Base-by-base conservation (phyloP, 2,797 vertebrate species). In the Triplophysa yarkandensis region DNA sequence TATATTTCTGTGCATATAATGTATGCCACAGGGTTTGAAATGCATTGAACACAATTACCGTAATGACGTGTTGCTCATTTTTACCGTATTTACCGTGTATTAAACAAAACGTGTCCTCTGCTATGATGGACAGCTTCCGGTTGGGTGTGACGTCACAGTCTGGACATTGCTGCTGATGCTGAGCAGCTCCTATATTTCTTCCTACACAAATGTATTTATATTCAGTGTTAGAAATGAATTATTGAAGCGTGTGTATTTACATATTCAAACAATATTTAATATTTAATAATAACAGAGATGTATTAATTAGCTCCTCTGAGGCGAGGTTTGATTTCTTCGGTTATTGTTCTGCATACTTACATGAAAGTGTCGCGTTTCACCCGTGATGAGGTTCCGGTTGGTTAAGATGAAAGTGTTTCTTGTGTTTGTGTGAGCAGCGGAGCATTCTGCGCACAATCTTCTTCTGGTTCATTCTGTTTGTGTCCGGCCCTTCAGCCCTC, bases 381-480 rank as follows among this genome's bases (percentile, higher is more conserved):
- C 55, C 52, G 60, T 25, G 4, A 57, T 25, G 14, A 27, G 48
- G 39, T 55, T 78, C 39, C 21, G 11, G 9, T 34, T 57, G 7
- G 39, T 34, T 32, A 11, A 16, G 44, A 44, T 57, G 16, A 52
- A 39, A 50, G 43, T 5, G 25, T 46, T 65, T 30, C 27, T 10
- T 23, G 11, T 3, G n/a, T 48, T 23, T 36, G 17, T 1, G 6
- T 0, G 34, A 52, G 2, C 10, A 8, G 39, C 39, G 34, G 17
- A 25, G 67, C 11, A 67, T 66, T 36, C 54, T 17, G 17, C 19
- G 25, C 76, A 34, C 21, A n/a, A n/a, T n/a, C n/a, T n/a, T 50
- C 32, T 80, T 81, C 82, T 77, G 76, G 58, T 69, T 64, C 76
- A 44, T 83, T 81, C 82, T 76, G 54, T 43, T 30, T 8, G 19